Conservation (phyloP, 2,888 invertebrate species). For the Pyrocoelia pectoralis region DNA sequence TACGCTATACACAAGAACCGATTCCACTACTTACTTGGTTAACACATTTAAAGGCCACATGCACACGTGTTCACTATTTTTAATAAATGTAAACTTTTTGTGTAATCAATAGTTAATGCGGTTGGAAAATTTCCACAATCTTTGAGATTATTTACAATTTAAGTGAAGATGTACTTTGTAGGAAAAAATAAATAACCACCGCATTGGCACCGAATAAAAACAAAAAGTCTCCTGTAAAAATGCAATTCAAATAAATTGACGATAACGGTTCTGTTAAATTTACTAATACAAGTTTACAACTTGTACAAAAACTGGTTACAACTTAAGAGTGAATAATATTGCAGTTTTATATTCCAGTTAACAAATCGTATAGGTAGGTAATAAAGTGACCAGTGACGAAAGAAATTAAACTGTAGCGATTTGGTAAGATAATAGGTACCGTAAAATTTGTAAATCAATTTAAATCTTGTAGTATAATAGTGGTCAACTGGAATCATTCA, state of each 20-base stretch:
- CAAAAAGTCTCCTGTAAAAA: neutral
- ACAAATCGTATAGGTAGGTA: too few relatives aligned
- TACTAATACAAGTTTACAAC: conserved; percentile 2
- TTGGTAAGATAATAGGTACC: too few relatives aligned
- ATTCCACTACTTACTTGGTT: conserved; percentile 17
- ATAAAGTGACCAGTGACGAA: too few relatives aligned
- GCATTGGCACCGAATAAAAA: too few relatives aligned
- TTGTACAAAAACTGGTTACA: conserved; percentile 1
- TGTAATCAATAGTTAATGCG: conserved; percentile 3
- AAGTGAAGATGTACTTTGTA: too few relatives aligned
- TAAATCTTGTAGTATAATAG: too few relatives aligned
- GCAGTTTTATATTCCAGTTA: neutral
- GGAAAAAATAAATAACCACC: too few relatives aligned
- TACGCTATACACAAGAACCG: conserved; percentile 5
- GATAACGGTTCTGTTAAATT: conserved; percentile 6
- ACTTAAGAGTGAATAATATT: neutral
- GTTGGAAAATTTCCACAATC: neutral
- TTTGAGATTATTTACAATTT: neutral
- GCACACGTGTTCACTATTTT: conserved; percentile 18
- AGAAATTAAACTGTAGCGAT: too few relatives aligned
- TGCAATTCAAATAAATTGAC: neutral
- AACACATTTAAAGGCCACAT: conserved; percentile 30
- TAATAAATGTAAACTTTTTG: conserved; percentile 10
- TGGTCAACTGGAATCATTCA: too few relatives aligned
- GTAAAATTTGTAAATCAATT: too few relatives aligned